A percentile compares a stretch with the other conserved stretches of the same genome.
These are phyloP conservation scores for Macrobrachium nipponense DNA, from an alignment of 1,140 invertebrate species.

Conservation along the genomic window DNA sequence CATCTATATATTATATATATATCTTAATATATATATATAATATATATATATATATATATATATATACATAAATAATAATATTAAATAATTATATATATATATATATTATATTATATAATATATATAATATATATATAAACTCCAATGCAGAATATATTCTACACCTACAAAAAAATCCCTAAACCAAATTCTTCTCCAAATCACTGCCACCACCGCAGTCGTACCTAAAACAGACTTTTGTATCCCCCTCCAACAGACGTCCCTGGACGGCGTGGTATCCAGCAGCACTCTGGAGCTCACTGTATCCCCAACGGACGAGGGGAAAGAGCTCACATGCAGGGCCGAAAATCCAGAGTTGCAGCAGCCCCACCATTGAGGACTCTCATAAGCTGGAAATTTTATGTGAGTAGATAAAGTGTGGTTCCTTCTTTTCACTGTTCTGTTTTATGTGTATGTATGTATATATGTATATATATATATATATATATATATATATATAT, in stretches of 20 bases:
- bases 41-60: too few relatives aligned
- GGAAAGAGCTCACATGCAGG: constrained; percentile 67
- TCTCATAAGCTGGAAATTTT: constrained; percentile 67
- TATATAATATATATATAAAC: too few relatives aligned
- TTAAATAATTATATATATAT: too few relatives aligned
- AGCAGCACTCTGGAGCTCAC: constrained; percentile 67
- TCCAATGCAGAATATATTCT: too few relatives aligned
- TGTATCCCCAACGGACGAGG: constrained; percentile 67
- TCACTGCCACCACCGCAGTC: too few relatives aligned
- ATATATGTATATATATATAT: constrained; percentile 26
- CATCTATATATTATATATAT: too few relatives aligned
- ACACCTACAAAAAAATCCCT: too few relatives aligned
- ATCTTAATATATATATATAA: too few relatives aligned
- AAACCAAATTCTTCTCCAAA: too few relatives aligned
- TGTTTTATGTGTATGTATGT: neutral
- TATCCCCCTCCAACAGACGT: constrained; percentile 42
- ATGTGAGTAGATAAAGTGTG: constrained; percentile 66
- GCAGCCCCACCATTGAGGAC: constrained; percentile 66
- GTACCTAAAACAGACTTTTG: neutral
- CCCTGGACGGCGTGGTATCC: constrained; percentile 66
- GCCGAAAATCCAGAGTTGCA: constrained; percentile 67
- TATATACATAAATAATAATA: too few relatives aligned
- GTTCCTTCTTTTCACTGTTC: constrained; percentile 4
- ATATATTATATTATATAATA: too few relatives aligned
- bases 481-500: constrained; percentile 10